Percentiles rank a stretch among this genome's conserved stretches.
phyloP scores from a whole-genome alignment of 2,888 invertebrate genomes.

The Eretmocerus hayati region DNA sequence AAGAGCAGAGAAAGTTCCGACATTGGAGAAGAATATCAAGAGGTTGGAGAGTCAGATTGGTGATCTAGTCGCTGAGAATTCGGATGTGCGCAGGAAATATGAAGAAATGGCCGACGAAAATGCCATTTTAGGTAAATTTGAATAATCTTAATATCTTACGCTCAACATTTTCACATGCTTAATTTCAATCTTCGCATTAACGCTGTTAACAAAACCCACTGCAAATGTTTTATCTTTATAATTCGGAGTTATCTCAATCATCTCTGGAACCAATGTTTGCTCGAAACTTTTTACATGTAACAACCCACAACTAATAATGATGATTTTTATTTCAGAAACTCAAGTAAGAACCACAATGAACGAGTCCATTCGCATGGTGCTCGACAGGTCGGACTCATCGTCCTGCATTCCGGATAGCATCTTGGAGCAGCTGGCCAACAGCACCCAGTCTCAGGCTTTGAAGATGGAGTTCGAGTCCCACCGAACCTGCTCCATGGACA shows the following conservation, averaged over 20 bases:
- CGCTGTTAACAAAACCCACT: too few species aligned
- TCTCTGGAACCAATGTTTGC: too few species aligned
- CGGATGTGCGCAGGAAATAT: background rate
- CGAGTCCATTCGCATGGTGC: background rate
- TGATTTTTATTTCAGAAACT: too few species aligned
- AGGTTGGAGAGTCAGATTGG: constrained; percentile 74
- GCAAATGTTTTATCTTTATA: too few species aligned
- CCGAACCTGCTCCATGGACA: too few species aligned
- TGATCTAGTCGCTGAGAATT: constrained; percentile 60
- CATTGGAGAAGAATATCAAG: constrained; percentile 74
- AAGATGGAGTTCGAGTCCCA: constrained; percentile 89
- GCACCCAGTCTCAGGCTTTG: constrained; percentile 77
- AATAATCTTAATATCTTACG: too few species aligned
- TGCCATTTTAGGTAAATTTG: too few species aligned
- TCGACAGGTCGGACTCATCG: background rate
- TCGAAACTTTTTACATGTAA: too few species aligned
- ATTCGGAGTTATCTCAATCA: too few species aligned
- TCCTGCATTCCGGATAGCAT: constrained; percentile 65
- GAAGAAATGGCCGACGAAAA: background rate
- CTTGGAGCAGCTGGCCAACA: constrained; percentile 85
- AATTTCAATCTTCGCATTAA: too few species aligned
- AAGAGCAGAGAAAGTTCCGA: constrained; percentile 71
- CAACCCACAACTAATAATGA: too few species aligned
- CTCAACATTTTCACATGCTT: too few species aligned
- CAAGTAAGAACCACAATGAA: background rate